These are phyloP conservation scores for Pegoplata infirma DNA, from an alignment of 2,888 invertebrate genomes.

Conservation along the genomic window DNA sequence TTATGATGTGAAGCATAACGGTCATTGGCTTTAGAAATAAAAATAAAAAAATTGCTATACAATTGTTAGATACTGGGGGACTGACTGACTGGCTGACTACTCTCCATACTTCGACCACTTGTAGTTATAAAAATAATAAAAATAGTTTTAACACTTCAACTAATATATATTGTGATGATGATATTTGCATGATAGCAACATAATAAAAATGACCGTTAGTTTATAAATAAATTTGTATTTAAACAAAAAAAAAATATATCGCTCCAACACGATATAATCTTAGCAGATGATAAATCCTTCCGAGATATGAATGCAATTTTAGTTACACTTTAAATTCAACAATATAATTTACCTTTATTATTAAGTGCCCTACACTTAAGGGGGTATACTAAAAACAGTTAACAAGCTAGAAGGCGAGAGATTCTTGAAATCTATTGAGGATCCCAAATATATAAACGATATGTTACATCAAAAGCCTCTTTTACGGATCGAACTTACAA, in stretches of 20 bases:
- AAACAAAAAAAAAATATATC: no score
- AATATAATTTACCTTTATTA: no score
- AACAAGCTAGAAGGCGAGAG: no score
- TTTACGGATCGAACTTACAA: no score
- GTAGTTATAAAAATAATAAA: constrained; percentile 29
- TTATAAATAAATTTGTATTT: background rate
- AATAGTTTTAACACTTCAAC: constrained; percentile 22
- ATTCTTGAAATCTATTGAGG: no score
- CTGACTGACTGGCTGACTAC: no score
- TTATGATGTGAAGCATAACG: constrained; percentile 59
- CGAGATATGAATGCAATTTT: background rate
- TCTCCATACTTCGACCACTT: constrained; percentile 30
- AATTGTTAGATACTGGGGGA: constrained; percentile 18
- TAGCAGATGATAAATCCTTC: constrained; percentile 25
- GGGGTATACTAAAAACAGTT: no score
- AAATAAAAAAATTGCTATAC: background rate
- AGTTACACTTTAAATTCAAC: background rate
- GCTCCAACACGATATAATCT: background rate
- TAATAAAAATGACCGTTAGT: constrained; percentile 36
- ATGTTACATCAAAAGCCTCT: no score
- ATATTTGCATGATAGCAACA: constrained; percentile 46
- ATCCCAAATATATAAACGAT: no score
- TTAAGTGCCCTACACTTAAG: no score
- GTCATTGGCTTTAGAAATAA: constrained; percentile 56
- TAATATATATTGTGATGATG: constrained; percentile 25